These are phyloP conservation scores for Polypedilum pembai DNA, from an alignment of 1,140 invertebrate species.

Conservation along the genomic window DNA sequence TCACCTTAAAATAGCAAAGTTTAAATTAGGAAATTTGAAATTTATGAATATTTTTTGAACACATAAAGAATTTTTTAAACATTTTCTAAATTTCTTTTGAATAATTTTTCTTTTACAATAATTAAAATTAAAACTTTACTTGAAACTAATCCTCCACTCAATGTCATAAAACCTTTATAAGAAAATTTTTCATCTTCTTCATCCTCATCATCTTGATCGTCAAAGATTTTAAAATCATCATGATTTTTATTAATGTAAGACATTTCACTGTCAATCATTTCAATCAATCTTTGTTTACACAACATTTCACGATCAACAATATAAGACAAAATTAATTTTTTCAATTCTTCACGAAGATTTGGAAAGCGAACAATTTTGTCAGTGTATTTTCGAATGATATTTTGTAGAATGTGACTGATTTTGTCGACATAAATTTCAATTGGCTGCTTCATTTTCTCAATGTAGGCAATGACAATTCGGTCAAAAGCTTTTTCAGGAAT, in stretches of 20 bases:
- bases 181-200: conserved; percentile 69
- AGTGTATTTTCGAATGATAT: conserved; percentile 89
- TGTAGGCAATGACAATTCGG: conserved; percentile 99
- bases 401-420: conserved; percentile 89
- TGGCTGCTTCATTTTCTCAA: conserved; percentile 90
- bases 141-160: conserved; percentile 74
- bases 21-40: too few relatives aligned
- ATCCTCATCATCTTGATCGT: conserved; percentile 93
- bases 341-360: conserved; percentile 92
- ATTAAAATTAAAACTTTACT: too few relatives aligned
- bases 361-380: conserved; percentile 91
- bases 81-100: too few relatives aligned
- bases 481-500: conserved; percentile 99
- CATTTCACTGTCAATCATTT: conserved; percentile 93
- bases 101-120: too few relatives aligned
- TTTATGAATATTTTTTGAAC: too few relatives aligned
- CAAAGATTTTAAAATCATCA: conserved; percentile 99
- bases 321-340: conserved; percentile 91
- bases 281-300: conserved; percentile 91
- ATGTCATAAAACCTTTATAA: conserved; percentile 48
- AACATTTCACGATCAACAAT: conserved; percentile 89
- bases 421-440: conserved; percentile 97
- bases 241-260: conserved; percentile 99
- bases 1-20: too few relatives aligned
- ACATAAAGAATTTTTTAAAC: too few relatives aligned